Evolutionary conservation across 2,888 invertebrate genomes (phyloP).

Genomic region (Agriopis leucophaearia): DNA sequence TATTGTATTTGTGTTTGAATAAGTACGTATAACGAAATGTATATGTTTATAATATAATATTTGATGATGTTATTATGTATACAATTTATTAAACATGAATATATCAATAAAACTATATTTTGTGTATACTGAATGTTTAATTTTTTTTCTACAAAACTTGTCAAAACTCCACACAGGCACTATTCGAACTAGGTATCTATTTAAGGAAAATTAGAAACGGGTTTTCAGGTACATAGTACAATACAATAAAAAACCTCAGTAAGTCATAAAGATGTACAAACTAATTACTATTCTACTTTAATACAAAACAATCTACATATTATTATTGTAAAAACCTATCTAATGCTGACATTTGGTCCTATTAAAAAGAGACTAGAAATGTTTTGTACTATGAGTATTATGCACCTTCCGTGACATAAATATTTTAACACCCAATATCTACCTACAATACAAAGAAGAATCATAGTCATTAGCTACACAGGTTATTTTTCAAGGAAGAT

Average conservation of each 20-base stretch:
- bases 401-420: constrained; percentile 37
- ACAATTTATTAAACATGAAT: constrained; percentile 87
- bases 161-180: constrained; percentile 41
- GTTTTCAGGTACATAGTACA: not conserved
- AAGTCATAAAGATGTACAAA: not conserved
- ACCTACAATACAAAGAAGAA: not conserved
- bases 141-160: constrained; percentile 65
- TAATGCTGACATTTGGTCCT: constrained; percentile 53
- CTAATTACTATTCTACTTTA: constrained; percentile 11
- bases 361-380: constrained; percentile 70
- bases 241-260: not conserved
- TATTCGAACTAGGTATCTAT: constrained; percentile 10
- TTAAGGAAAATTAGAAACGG: not conserved
- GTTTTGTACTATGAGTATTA: constrained; percentile 75
- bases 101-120: constrained; percentile 88
- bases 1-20: constrained; percentile 86
- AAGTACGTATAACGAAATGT: constrained; percentile 86
- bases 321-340: constrained; percentile 27
- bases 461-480: not conserved
- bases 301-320: constrained; percentile 17
- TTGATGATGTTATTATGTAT: constrained; percentile 87
- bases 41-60: constrained; percentile 87
- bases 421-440: constrained; percentile 5
- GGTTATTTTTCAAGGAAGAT: not conserved
- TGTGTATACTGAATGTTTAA: constrained; percentile 83